These are phyloP conservation scores for Drosophila aff. DNA, from an alignment of 1,140 invertebrate species.

Conservation along the genomic window DNA sequence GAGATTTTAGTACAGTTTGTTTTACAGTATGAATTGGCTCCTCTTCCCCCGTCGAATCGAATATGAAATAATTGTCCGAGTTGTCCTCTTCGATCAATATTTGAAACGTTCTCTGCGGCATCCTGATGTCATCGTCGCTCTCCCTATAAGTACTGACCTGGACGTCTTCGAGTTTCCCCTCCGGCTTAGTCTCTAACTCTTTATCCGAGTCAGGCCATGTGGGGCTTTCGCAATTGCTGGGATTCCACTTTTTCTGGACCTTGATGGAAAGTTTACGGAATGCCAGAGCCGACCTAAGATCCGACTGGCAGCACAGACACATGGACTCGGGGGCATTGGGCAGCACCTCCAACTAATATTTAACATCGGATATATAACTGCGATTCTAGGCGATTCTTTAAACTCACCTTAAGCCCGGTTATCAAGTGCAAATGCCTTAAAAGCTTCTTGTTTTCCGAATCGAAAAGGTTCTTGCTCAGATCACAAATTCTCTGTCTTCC, in stretches of 20 bases:
- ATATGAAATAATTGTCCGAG: background rate
- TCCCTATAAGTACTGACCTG: slow-evolving; percentile 12
- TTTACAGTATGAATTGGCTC: background rate
- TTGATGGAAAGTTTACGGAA: slow-evolving; percentile 62
- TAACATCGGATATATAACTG: background rate
- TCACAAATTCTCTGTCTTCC: slow-evolving; percentile 44
- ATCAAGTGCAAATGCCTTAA: slow-evolving; percentile 48
- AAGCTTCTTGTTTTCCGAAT: slow-evolving; percentile 38
- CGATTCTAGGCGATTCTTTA: background rate
- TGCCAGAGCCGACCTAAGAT: slow-evolving; percentile 45
- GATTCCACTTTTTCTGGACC: slow-evolving; percentile 46
- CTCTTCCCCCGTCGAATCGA: background rate
- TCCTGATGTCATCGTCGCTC: slow-evolving; percentile 1
- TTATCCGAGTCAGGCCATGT: slow-evolving; percentile 21
- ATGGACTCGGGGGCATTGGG: slow-evolving; percentile 44
- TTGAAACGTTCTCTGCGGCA: slow-evolving; percentile 34
- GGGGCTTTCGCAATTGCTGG: background rate
- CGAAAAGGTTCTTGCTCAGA: slow-evolving; percentile 50
- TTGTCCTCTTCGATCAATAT: slow-evolving; percentile 47
- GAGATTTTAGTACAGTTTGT: background rate
- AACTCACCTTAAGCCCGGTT: slow-evolving; percentile 49
- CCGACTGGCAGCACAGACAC: slow-evolving; percentile 57
- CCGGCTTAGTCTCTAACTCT: background rate
- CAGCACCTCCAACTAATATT: slow-evolving; percentile 27
- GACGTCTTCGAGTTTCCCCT: background rate